These are phyloP conservation scores for Hydrochoerus hydrochaeris DNA, from an alignment of 2,113 vertebrate species.

Conservation along the genomic window DNA sequence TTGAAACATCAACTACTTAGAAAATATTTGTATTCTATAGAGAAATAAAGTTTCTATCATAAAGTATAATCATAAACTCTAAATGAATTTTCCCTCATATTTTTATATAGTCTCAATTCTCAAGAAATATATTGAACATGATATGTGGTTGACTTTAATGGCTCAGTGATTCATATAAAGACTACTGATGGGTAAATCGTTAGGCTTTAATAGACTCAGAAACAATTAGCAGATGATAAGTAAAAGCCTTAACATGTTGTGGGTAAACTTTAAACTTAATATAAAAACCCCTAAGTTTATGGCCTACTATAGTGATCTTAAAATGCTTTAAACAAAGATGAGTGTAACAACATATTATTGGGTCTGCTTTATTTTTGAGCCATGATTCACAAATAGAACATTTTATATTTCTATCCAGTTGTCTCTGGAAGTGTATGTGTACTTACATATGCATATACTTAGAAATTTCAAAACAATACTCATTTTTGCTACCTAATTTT, in stretches of 20 bases:
- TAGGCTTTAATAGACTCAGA: background rate
- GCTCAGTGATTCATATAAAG: slow-evolving; percentile 1
- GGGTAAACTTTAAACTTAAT: background rate
- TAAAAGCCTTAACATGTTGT: background rate
- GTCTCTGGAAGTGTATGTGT: background rate
- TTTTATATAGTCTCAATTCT: slow-evolving; percentile 10
- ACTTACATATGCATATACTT: background rate
- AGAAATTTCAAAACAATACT: background rate
- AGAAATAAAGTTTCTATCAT: background rate
- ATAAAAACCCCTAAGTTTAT: background rate
- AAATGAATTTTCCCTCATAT: background rate
- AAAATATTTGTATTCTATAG: background rate
- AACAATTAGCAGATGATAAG: background rate
- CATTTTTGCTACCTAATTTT: background rate
- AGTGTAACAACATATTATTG: background rate
- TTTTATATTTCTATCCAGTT: background rate
- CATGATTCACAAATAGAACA: slow-evolving; percentile 23
- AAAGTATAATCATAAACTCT: background rate
- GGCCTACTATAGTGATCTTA: background rate
- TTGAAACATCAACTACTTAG: background rate
- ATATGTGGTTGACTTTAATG: background rate
- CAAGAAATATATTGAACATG: background rate
- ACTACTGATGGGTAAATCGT: background rate
- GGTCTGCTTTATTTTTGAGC: slow-evolving; percentile 8
- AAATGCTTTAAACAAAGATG: background rate